These are phyloP conservation scores for Trachymyrmex cornetzi DNA, from an alignment of 1,140 invertebrate genomes.

Conservation along the genomic window DNA sequence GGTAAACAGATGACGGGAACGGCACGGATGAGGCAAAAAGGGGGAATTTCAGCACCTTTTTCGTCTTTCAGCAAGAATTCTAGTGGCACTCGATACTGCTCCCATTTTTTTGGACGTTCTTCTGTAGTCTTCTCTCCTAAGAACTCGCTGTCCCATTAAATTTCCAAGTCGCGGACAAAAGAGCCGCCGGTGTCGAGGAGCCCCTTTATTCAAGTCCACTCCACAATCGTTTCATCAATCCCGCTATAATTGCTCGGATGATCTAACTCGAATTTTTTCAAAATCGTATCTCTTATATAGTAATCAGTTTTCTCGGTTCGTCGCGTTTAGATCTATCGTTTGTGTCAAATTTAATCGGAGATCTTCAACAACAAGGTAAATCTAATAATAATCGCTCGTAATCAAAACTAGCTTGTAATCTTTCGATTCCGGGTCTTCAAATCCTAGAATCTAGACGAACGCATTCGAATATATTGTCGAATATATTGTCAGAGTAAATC, in stretches of 20 bases:
- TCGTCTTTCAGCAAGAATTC: constrained; percentile 34
- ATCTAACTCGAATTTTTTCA: neutral
- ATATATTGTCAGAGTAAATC: constrained; percentile 18
- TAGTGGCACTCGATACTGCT: constrained; percentile 46
- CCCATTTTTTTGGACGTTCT: constrained; percentile 19
- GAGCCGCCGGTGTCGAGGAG: neutral
- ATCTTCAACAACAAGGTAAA: neutral
- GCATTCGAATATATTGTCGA: neutral
- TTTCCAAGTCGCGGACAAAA: constrained; percentile 36
- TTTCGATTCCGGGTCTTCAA: neutral
- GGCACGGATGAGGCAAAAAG: neutral
- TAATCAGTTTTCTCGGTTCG: neutral
- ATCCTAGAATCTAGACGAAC: constrained; percentile 18
- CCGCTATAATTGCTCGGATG: constrained; percentile 12
- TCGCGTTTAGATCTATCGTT: neutral
- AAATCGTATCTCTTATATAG: neutral
- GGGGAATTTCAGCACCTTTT: constrained; percentile 39
- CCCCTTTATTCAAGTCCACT: constrained; percentile 11
- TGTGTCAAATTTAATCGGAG: constrained; percentile 27
- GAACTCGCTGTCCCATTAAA: constrained; percentile 22
- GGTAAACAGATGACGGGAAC: neutral
- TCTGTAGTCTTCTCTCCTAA: neutral
- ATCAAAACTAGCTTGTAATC: constrained; percentile 45
- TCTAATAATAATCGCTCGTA: constrained; percentile 14
- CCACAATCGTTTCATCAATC: constrained; percentile 41